Evolutionary conservation across 2,113 vertebrate genomes (phyloP), one percentile per base, ranked within the genome.

Genomic region (Heliornis fulica): DNA sequence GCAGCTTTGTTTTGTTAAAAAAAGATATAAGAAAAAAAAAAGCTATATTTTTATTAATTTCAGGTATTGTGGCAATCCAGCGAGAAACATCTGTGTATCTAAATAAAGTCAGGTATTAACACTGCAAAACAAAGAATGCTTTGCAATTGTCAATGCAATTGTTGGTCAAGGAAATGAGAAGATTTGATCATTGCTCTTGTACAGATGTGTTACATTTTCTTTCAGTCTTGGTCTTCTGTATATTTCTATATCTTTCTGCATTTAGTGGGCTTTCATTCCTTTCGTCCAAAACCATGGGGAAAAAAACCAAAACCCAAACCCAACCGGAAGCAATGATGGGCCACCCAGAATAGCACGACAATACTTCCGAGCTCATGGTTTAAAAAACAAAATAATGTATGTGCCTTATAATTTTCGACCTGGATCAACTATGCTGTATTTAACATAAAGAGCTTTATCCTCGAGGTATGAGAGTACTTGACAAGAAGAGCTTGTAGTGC

Each of bases 351-450:
- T 36, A 94, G 50, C 83, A 29, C 7, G 31, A 61, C 54, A 50
- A 53, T 22, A 32, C 77, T 90, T 46, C 84, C 68, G 76, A 90
- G 65, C 8, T 40, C 7, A 51, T 83, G 92, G 11, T 17, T 41
- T 40, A 76, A 66, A 51, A 41, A n/a, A n/a, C n/a, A n/a, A 81
- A 43, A 46, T 31, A 19, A 84, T 90, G 80, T 75, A 95, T 11
- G 93, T 96, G 97, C 96, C 97, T 97, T 97, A 96, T 82, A 72
- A 92, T 97, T 96, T 94, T 77, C 93, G 92, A 83, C 87, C 79
- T 92, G 77, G 95, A 87, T 93, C 93, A 94, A n/a, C 83, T 75
- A 70, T 95, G 54, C 48, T 97, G 96, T 96, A 90, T 68, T 93
- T 86, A 82, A 91, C 93, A 59, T 53, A 61, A 87, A 96, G 80